Evolutionary conservation across 2,888 invertebrate species (phyloP), one percentile per base, ranked within the genome.

Genomic region (Polyommatus icarus): DNA sequence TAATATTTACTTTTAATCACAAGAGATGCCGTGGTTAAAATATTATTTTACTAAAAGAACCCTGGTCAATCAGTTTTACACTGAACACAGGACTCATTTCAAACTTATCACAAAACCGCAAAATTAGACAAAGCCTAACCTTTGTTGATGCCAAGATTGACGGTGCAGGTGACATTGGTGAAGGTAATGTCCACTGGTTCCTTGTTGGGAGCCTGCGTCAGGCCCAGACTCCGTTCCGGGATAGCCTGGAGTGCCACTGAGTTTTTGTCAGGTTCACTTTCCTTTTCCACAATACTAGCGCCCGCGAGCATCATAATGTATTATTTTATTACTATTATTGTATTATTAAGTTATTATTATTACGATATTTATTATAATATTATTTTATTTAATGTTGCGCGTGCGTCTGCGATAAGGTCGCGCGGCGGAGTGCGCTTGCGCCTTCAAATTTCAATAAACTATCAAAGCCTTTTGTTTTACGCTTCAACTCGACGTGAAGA

Each of bases 101-200:
- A 59, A 59, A 57, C 36, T 36, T 36, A 36, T 50, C 3, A 50
- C 50, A 50, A 50, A 50, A 50, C 50, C 50, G 15, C 50, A 15
- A 50, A 50, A 2, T 50, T 54, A 18, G 54, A 15, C 54, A 54
- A 54, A 54, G 54, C 10, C 91, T 90, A 88, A 97, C 97, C 97
- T 95, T 96, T 96, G 84, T 95, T 95, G 83, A 96, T 95, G 81
- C 97, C 97, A 79, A 96, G 91, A 59, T 95, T 95, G 24, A 97
- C 97, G 0, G 95, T 96, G 85, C 96, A 97, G 0, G 95, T 95
- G 80, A 98, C 95, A 85, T 97, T 95, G 79, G 96, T 96, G 88
- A 97, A 97, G 82, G 95, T 95, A 80, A 98, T 95, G 85, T 97
- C 97, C 57, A 97, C 95, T 1, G 95, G 95, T 18, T 95, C 94